Evolutionary conservation across 2,888 invertebrate species (phyloP).

Genomic region (Cenopis cana): DNA sequence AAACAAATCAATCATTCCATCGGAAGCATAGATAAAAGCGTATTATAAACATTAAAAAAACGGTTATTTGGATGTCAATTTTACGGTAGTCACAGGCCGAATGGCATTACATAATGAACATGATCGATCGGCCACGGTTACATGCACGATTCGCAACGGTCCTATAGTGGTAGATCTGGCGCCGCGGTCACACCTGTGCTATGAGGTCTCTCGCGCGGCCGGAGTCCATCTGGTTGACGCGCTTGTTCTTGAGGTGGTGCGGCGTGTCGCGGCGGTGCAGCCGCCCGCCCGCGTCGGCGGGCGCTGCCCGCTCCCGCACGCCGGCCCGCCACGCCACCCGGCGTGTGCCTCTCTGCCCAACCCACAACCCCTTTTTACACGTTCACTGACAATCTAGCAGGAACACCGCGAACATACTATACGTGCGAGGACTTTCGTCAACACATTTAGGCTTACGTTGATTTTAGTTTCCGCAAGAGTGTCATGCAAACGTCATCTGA

Average conservation of each 20-base stretch:
- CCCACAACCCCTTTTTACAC: constrained; percentile 43
- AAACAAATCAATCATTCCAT: too few species aligned
- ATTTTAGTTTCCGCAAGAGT: not conserved
- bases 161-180: constrained; percentile 10
- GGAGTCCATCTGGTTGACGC: constrained; percentile 87
- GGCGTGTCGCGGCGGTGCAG: constrained; percentile 98
- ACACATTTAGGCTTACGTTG: not conserved
- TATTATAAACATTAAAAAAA: too few species aligned
- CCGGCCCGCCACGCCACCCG: constrained; percentile 86
- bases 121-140: not conserved
- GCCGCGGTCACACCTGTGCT: constrained; percentile 70
- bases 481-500: not conserved
- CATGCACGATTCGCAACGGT: not conserved
- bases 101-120: too few species aligned
- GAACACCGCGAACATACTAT: not conserved
- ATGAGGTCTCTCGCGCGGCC: constrained; percentile 75
- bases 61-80: not conserved
- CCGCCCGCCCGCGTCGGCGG: constrained; percentile 85
- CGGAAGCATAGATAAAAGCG: too few species aligned
- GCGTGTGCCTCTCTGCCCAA: constrained; percentile 62
- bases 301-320: constrained; percentile 60
- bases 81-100: not conserved
- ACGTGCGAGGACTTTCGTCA: too few species aligned
- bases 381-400: not conserved
- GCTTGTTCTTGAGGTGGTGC: constrained; percentile 99